These are phyloP conservation scores for Galago senegalensis DNA, from an alignment of 2,797 vertebrate species.

Conservation along the genomic window DNA sequence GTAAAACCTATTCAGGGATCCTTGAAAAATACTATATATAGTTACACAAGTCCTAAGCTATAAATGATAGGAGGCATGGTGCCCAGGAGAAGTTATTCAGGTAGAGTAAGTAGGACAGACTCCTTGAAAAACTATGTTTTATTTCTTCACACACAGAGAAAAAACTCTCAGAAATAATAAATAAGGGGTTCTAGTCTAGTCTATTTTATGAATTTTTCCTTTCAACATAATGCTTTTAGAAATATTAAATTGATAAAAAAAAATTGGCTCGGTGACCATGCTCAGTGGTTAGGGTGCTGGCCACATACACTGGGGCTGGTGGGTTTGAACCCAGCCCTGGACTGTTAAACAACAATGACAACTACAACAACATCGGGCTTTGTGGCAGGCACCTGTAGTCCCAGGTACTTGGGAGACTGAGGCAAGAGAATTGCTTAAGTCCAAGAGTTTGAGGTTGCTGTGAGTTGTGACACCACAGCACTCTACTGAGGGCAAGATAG, in stretches of 20 bases:
- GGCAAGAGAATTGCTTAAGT: too few relatives aligned
- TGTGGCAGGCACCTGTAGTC: too few relatives aligned
- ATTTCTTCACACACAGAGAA: background rate
- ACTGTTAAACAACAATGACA: too few relatives aligned
- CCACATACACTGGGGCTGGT: too few relatives aligned
- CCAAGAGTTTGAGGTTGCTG: too few relatives aligned
- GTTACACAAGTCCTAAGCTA: background rate
- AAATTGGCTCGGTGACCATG: too few relatives aligned
- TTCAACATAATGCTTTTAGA: background rate
- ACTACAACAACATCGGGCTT: too few relatives aligned
- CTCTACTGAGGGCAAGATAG: too few relatives aligned
- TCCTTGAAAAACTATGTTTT: background rate
- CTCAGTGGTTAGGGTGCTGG: too few relatives aligned
- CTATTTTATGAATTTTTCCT: constrained; percentile 23
- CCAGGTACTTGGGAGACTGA: too few relatives aligned
- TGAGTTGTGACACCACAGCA: too few relatives aligned
- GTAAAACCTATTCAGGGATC: background rate
- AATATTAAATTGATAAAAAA: background rate
- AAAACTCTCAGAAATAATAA: background rate
- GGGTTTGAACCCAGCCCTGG: too few relatives aligned
- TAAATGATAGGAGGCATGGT: background rate
- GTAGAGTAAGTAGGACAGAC: background rate
- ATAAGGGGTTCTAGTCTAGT: background rate
- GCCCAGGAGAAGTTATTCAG: background rate
- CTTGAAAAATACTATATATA: constrained; percentile 31